phyloP scores from a whole-genome alignment of 2,797 vertebrate species.

The Varecia variegata region DNA sequence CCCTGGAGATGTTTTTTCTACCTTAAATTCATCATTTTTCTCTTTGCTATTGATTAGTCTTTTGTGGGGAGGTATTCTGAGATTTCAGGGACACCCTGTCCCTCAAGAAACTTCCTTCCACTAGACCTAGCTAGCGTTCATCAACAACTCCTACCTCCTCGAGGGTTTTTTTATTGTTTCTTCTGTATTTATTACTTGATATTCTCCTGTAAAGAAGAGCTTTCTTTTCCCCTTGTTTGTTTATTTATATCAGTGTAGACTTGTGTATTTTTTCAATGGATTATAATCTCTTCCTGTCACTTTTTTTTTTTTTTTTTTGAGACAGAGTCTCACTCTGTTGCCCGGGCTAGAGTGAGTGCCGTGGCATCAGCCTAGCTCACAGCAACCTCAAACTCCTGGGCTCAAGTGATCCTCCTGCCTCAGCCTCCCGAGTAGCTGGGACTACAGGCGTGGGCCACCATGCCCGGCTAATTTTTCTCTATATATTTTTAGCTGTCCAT shows the following conservation, averaged over 20 bases:
- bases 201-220: neutral
- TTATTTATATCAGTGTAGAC: slow-evolving; percentile 20
- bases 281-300: slow-evolving; percentile 7
- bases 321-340: too few species aligned
- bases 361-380: too few species aligned
- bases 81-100: neutral
- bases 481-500: too few species aligned
- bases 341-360: too few species aligned
- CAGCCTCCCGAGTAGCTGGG: too few species aligned
- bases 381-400: too few species aligned
- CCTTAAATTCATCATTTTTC: neutral
- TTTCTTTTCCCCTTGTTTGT: neutral
- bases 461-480: too few species aligned
- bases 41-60: neutral
- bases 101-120: neutral
- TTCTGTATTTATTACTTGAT: neutral
- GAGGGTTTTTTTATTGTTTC: neutral
- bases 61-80: neutral
- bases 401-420: too few species aligned
- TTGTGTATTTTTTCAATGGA: neutral
- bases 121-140: neutral
- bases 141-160: neutral
- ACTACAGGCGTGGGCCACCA: too few species aligned
- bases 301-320: neutral
- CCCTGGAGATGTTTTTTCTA: neutral